Conservation (phyloP, 2,113 vertebrate genomes). For the Hippocampus abdominalis region DNA sequence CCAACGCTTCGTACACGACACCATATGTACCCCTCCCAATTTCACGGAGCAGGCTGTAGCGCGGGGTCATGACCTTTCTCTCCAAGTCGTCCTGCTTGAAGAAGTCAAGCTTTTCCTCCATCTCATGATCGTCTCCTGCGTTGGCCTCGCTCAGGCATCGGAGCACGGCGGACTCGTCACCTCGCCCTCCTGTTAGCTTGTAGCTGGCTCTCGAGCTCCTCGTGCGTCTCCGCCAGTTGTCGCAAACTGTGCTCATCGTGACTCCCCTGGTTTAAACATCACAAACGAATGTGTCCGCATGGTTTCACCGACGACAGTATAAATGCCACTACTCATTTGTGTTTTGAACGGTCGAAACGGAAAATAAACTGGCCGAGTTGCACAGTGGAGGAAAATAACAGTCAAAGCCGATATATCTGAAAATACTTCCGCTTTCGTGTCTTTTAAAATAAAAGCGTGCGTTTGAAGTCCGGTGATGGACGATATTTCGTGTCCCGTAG, state of each 20-base stretch:
- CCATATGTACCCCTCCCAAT: conserved; percentile 91
- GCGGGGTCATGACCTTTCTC: conserved; percentile 60
- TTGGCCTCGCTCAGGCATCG: conserved; percentile 58
- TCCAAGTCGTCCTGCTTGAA: conserved; percentile 37
- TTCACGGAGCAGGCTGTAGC: conserved; percentile 84
- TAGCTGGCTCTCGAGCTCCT: conserved; percentile 37
- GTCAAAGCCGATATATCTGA: not conserved
- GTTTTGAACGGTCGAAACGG: not conserved
- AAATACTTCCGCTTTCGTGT: not conserved
- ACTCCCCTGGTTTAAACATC: not conserved
- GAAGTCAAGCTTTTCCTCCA: conserved; percentile 39
- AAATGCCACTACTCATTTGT: not conserved
- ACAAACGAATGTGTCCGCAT: not conserved
- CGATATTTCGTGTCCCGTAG: too few relatives aligned
- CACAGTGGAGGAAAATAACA: not conserved
- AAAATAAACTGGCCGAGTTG: not conserved
- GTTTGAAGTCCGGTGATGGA: not conserved
- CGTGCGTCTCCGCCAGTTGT: conserved; percentile 45
- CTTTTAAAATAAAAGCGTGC: not conserved
- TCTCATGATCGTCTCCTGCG: conserved; percentile 49
- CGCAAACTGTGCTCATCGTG: conserved; percentile 41
- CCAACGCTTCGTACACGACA: conserved; percentile 88
- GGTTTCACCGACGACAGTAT: not conserved
- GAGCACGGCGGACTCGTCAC: conserved; percentile 40
- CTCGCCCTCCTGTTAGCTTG: conserved; percentile 24